These are phyloP conservation scores for Caenorhabditis wallacei DNA, from an alignment of 2,888 invertebrate genomes.

Conservation along the genomic window DNA sequence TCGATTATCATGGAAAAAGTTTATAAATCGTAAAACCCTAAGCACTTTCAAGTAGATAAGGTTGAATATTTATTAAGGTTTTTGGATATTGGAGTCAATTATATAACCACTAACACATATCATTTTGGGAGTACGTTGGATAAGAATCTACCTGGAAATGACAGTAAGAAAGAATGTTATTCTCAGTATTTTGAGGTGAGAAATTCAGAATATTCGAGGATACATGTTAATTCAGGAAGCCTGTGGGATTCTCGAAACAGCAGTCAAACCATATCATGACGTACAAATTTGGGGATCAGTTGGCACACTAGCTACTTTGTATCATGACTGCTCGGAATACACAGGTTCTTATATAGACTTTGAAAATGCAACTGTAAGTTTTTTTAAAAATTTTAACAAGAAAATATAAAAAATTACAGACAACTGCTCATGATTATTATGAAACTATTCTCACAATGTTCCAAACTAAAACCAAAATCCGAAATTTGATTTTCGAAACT, in stretches of 20 bases:
- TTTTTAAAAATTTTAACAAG: too few relatives aligned
- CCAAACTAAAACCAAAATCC: constrained; percentile 12
- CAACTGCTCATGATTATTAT: constrained; percentile 14
- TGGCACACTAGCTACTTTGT: constrained; percentile 46
- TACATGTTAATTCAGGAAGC: constrained; percentile 28
- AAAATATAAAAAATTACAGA: constrained; percentile 16
- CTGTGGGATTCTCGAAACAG: background rate
- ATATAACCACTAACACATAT: constrained; percentile 61
- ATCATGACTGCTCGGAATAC: constrained; percentile 57
- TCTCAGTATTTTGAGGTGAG: constrained; percentile 33
- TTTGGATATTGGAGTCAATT: constrained; percentile 15
- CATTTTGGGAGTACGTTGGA: constrained; percentile 58
- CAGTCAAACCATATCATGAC: background rate
- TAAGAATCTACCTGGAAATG: background rate
- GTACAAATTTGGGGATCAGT: constrained; percentile 41
- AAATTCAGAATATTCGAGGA: background rate
- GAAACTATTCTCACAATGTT: constrained; percentile 20
- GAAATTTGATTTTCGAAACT: constrained; percentile 51
- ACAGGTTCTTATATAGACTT: constrained; percentile 47
- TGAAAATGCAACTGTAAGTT: background rate
- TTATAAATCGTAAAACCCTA: constrained; percentile 45
- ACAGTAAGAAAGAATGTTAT: background rate
- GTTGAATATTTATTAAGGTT: constrained; percentile 43
- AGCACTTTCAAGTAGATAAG: too few relatives aligned
- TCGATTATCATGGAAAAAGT: constrained; percentile 33